Conservation (phyloP, 2,888 invertebrate species). For the Nephrotoma flavescens region DNA sequence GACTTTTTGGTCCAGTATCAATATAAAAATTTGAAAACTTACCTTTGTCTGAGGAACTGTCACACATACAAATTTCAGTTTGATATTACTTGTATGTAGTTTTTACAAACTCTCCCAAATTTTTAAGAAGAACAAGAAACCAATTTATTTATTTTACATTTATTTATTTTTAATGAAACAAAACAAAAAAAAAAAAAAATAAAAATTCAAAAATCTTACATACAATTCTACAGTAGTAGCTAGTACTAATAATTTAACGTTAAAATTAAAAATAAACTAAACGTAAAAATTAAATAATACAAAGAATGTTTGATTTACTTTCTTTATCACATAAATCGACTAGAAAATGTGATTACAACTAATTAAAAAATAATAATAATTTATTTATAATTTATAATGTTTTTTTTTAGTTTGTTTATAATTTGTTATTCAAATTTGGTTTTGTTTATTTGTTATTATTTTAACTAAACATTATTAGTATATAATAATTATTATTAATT, state of each 20-base stretch:
- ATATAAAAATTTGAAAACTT: too few relatives aligned
- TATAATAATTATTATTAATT: neutral
- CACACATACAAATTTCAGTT: too few relatives aligned
- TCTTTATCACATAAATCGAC: conserved; percentile 5
- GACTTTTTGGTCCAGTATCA: too few relatives aligned
- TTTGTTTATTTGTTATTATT: neutral
- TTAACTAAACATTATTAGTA: neutral
- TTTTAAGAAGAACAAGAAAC: too few relatives aligned
- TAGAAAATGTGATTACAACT: conserved; percentile 5
- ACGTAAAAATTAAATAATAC: neutral
- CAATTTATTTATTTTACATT: neutral
- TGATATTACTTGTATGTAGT: too few relatives aligned
- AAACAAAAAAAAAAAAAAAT: neutral
- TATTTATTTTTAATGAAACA: neutral
- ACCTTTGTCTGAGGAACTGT: too few relatives aligned
- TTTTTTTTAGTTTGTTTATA: neutral
- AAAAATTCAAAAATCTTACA: neutral
- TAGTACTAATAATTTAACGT: neutral
- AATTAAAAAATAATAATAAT: neutral
- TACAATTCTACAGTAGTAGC: neutral
- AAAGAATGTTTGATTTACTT: conserved; percentile 2
- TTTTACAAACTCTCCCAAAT: too few relatives aligned
- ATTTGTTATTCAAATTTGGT: neutral
- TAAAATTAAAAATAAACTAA: neutral
- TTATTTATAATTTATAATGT: neutral